These are phyloP conservation scores for Acleris literana DNA, from an alignment of 2,888 invertebrate genomes.

Conservation along the genomic window DNA sequence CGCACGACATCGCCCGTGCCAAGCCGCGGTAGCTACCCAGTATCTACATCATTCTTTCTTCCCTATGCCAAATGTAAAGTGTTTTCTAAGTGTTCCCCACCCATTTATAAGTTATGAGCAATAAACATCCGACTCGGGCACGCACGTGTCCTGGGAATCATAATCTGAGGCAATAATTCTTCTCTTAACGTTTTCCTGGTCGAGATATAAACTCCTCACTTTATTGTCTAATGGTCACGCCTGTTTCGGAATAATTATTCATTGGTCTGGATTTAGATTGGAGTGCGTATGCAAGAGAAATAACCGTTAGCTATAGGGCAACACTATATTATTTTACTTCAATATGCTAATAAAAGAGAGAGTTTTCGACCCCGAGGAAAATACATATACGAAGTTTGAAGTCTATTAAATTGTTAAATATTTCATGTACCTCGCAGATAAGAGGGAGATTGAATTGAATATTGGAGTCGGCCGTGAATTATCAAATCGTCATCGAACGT, in stretches of 20 bases:
- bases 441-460: too few species aligned
- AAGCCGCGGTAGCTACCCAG: constrained; percentile 17
- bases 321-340: not conserved
- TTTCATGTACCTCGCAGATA: too few species aligned
- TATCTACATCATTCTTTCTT: constrained; percentile 13
- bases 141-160: constrained; percentile 58
- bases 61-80: constrained; percentile 31
- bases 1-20: constrained; percentile 48
- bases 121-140: constrained; percentile 55
- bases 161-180: constrained; percentile 58
- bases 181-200: constrained; percentile 55
- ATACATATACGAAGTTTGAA: too few species aligned
- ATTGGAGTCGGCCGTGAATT: too few species aligned
- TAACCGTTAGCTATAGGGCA: not conserved
- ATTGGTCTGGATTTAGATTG: constrained; percentile 56
- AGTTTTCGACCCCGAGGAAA: too few species aligned
- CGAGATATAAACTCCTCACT: constrained; percentile 57
- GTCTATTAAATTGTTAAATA: too few species aligned
- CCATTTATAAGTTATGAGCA: constrained; percentile 63
- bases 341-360: too few species aligned
- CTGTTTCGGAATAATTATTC: constrained; percentile 63
- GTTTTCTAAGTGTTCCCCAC: constrained; percentile 50
- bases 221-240: constrained; percentile 65
- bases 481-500: too few species aligned
- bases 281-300: not conserved